Percentiles rank a stretch among this genome's conserved stretches.
These are phyloP conservation scores for Mormyrops boulengeri DNA, from an alignment of 2,797 vertebrate genomes.

Conservation along the genomic window DNA sequence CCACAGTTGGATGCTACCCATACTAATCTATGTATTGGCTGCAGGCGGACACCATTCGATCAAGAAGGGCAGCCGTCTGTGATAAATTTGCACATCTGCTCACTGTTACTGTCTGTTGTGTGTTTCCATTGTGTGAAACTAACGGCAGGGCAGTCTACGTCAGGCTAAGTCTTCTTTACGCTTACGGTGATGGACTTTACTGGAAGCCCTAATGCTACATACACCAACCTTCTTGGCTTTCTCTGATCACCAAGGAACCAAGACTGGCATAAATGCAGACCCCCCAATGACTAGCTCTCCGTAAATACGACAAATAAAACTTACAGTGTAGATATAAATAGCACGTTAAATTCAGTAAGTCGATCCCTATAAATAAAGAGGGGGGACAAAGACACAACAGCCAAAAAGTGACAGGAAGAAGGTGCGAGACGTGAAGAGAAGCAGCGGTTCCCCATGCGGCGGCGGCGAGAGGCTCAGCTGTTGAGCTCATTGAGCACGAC, in stretches of 20 bases:
- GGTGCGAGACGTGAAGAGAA: not conserved
- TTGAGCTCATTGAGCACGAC: constrained; percentile 58
- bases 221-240: not conserved
- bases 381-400: not conserved
- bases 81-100: not conserved
- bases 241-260: not conserved
- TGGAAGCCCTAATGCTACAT: not conserved
- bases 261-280: not conserved
- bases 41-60: not conserved
- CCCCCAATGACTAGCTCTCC: not conserved
- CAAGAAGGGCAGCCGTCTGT: not conserved
- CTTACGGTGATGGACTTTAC: not conserved
- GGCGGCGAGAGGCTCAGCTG: constrained; percentile 44
- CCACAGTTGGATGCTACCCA: not conserved
- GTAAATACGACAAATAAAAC: not conserved
- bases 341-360: not conserved
- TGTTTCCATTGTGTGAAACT: not conserved
- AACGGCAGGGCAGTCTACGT: not conserved
- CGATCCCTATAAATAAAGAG: not conserved
- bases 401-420: not conserved
- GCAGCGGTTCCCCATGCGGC: not conserved
- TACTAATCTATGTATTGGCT: not conserved
- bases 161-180: not conserved
- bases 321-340: not conserved
- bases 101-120: not conserved